Conservation (phyloP, 2,888 invertebrate species). For the Clepsis dumicolana region DNA sequence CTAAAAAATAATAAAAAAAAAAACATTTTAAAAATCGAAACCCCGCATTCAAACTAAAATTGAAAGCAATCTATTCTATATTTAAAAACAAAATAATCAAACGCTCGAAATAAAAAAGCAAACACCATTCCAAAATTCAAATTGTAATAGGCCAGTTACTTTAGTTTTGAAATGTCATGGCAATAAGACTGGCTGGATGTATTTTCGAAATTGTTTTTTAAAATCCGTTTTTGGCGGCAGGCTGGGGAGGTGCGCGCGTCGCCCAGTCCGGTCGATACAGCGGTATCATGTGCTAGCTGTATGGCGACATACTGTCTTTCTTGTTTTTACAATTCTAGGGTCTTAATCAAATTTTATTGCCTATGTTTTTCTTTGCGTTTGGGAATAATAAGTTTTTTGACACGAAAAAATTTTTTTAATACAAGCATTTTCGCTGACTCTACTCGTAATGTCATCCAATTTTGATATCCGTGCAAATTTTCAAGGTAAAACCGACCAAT, state of each 20-base stretch:
- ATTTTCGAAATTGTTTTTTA: conserved; percentile 47
- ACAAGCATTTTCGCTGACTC: too few species aligned
- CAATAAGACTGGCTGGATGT: conserved; percentile 5
- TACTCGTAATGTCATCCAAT: too few species aligned
- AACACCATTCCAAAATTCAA: conserved; percentile 23
- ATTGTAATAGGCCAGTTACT: conserved; percentile 4
- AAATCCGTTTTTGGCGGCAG: conserved; percentile 56
- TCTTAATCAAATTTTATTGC: conserved; percentile 49
- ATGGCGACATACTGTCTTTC: conserved; percentile 81
- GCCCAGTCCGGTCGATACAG: conserved; percentile 78
- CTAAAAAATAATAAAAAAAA: conserved; percentile 42
- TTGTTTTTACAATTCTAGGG: conserved; percentile 74
- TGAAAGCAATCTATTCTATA: neutral
- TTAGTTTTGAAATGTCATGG: conserved; percentile 42
- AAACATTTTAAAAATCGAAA: conserved; percentile 28
- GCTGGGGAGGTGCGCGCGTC: conserved; percentile 79
- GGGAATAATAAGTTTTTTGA: neutral
- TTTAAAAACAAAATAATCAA: neutral
- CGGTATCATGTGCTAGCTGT: conserved; percentile 70
- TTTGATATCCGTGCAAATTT: too few species aligned
- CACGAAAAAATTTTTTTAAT: too few species aligned
- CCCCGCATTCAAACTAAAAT: conserved; percentile 30
- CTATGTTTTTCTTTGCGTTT: conserved; percentile 45
- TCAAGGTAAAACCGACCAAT: too few species aligned
- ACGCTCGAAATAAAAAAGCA: neutral